Evolutionary conservation across 2,113 vertebrate genomes (phyloP).

Genomic region (Thymallus thymallus): DNA sequence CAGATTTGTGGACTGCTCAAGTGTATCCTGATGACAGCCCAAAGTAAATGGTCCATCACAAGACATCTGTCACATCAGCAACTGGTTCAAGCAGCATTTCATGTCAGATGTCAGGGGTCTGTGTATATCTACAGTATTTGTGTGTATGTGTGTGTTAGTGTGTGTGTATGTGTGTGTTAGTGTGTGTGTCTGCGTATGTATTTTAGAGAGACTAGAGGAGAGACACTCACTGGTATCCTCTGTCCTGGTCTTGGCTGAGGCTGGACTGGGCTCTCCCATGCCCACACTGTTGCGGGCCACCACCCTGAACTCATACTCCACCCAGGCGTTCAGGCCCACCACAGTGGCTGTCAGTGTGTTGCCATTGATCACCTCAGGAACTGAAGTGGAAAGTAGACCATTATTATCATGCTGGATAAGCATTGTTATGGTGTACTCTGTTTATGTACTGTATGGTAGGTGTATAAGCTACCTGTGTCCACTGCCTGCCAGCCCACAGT

Average conservation of each 20-base stretch:
- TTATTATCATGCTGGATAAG: not conserved
- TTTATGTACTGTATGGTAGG: too few relatives aligned
- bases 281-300: constrained; percentile 90
- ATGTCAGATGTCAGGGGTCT: constrained; percentile 14
- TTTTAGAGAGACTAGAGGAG: not conserved
- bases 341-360: constrained; percentile 87
- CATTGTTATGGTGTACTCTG: too few relatives aligned
- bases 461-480: constrained; percentile 79
- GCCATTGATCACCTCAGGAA: constrained; percentile 85
- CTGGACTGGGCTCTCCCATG: constrained; percentile 89
- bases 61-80: constrained; percentile 41
- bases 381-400: constrained; percentile 56
- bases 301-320: constrained; percentile 96
- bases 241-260: constrained; percentile 92
- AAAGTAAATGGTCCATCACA: constrained; percentile 43
- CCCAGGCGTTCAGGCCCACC: constrained; percentile 93
- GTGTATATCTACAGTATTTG: not conserved
- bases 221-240: constrained; percentile 89
- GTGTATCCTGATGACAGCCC: constrained; percentile 29
- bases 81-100: constrained; percentile 24
- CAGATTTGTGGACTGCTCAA: constrained; percentile 34
- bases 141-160: not conserved
- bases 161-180: constrained; percentile 10
- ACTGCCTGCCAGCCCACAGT: constrained; percentile 92
- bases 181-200: constrained; percentile 1